Percentiles rank a stretch among this genome's conserved stretches.
phyloP scores from a whole-genome alignment of 1,140 invertebrate genomes.

The Cyrtorhinus lividipennis region DNA sequence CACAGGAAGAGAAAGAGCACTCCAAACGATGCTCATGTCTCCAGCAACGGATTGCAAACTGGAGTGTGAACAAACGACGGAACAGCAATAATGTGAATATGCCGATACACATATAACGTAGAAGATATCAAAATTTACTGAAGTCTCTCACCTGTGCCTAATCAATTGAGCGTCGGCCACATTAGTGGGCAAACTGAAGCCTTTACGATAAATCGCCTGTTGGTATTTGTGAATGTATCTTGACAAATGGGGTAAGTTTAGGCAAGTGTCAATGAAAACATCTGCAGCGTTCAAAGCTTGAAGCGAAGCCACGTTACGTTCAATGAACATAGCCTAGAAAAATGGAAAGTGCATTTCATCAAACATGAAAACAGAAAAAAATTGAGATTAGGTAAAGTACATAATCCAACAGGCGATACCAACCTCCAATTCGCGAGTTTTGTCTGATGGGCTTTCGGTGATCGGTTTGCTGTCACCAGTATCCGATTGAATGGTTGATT shows the following conservation, averaged over 20 bases:
- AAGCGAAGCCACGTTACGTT: conserved; percentile 39
- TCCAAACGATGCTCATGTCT: conserved; percentile 68
- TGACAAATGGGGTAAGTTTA: conserved; percentile 55
- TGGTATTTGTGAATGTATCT: conserved; percentile 55
- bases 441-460: conserved; percentile 15
- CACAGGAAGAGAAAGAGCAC: conserved; percentile 67
- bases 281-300: conserved; percentile 61
- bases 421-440: conserved; percentile 23
- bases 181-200: conserved; percentile 47
- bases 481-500: conserved; percentile 16
- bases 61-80: too few relatives aligned
- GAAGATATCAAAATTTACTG: too few relatives aligned
- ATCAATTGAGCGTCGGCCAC: conserved; percentile 58
- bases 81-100: too few relatives aligned
- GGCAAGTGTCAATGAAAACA: conserved; percentile 61
- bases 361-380: not conserved
- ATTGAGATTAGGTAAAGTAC: not conserved
- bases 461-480: conserved; percentile 26
- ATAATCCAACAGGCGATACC: not conserved
- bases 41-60: conserved; percentile 62
- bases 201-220: conserved; percentile 49
- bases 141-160: conserved; percentile 42
- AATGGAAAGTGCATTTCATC: conserved; percentile 9
- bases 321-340: conserved; percentile 34
- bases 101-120: too few relatives aligned